Percentiles rank a stretch among this genome's conserved stretches.
These are phyloP conservation scores for Recurvirostra avosetta DNA, from an alignment of 2,113 vertebrate genomes.

Conservation along the genomic window DNA sequence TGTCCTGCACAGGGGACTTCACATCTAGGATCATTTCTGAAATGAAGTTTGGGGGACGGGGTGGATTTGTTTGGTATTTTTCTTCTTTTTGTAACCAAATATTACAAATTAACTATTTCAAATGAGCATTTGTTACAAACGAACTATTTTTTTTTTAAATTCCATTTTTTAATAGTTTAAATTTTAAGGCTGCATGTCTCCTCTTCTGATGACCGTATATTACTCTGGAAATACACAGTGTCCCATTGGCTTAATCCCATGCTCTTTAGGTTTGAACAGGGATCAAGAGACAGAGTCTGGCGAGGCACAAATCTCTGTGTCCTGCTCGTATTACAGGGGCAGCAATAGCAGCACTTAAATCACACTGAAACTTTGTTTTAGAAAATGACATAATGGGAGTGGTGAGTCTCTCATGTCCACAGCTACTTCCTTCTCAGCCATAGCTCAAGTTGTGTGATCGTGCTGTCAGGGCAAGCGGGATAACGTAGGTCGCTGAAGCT, in stretches of 20 bases:
- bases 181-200: neutral
- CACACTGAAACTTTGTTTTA: conserved; percentile 14
- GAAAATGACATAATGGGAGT: conserved; percentile 51
- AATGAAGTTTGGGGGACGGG: neutral
- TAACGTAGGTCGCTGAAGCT: neutral
- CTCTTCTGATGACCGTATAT: neutral
- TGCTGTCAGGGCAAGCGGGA: neutral
- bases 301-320: neutral
- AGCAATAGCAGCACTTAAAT: conserved; percentile 38
- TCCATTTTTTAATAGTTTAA: neutral
- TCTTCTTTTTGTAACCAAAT: neutral
- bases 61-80: neutral
- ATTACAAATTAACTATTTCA: neutral
- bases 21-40: neutral
- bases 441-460: conserved; percentile 9
- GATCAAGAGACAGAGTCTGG: neutral
- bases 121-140: neutral
- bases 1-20: neutral
- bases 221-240: neutral
- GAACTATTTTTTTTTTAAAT: neutral
- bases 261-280: neutral
- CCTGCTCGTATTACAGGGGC: neutral
- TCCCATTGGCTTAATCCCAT: neutral
- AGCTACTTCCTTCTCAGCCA: conserved; percentile 20
- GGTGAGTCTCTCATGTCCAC: conserved; percentile 27